Percentiles rank a stretch among this genome's conserved stretches.
Evolutionary conservation across 64 coral and sea anemone species (phyloP).

Genomic region (Stichodactyla helianthus): DNA sequence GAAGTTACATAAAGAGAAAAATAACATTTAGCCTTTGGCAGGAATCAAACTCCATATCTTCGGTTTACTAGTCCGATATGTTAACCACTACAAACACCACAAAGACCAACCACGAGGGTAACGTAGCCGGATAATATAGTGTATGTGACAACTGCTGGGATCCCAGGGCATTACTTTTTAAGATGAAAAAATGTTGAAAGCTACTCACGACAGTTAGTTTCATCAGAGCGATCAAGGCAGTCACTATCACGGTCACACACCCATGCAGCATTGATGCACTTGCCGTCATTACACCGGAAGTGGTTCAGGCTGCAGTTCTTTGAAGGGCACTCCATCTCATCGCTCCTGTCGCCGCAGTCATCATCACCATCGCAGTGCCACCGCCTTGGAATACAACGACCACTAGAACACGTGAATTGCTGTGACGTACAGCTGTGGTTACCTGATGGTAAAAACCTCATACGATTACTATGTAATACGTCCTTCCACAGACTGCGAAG

Average conservation of each 20-base stretch:
- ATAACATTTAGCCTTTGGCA: too few relatives aligned
- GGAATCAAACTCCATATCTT: too few relatives aligned
- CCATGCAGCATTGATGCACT: conserved; percentile 33
- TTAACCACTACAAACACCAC: too few relatives aligned
- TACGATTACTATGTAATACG: too few relatives aligned
- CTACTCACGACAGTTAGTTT: conserved; percentile 25
- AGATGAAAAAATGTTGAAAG: background rate
- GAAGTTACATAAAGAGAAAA: too few relatives aligned
- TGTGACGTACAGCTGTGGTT: conserved; percentile 42
- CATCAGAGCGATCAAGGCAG: conserved; percentile 28
- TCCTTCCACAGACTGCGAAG: too few relatives aligned
- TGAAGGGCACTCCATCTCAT: conserved; percentile 41
- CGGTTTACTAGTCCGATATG: too few relatives aligned
- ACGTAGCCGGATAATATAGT: too few relatives aligned
- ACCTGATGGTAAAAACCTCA: background rate
- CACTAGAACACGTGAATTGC: conserved; percentile 59
- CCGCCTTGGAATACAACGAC: conserved; percentile 51
- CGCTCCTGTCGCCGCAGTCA: conserved; percentile 60
- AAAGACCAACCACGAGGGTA: too few relatives aligned
- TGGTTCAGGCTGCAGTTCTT: conserved; percentile 25
- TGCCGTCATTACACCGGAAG: conserved; percentile 40
- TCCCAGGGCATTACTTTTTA: too few relatives aligned
- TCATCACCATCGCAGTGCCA: conserved; percentile 65
- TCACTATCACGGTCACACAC: conserved; percentile 44
- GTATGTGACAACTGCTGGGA: too few relatives aligned